phyloP scores from a whole-genome alignment of 2,888 invertebrate genomes.

The Drosophila nigricruria region DNA sequence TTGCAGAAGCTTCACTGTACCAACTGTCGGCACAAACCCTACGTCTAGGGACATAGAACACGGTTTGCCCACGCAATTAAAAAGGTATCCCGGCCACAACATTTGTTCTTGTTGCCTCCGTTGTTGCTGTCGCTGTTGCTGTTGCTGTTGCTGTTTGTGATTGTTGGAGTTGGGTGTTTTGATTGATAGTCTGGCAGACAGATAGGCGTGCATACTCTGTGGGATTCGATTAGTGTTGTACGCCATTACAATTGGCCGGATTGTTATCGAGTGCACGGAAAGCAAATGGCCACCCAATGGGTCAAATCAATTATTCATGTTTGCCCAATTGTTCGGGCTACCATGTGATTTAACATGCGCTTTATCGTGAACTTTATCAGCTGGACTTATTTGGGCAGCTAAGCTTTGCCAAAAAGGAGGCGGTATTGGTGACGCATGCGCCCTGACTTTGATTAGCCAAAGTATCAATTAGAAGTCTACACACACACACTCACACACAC shows the following conservation, averaged over 20 bases:
- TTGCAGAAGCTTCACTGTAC: background rate
- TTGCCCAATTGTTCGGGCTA: slow-evolving; percentile 16
- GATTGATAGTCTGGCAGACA: slow-evolving; percentile 38
- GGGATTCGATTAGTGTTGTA: slow-evolving; percentile 37
- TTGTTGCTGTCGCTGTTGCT: slow-evolving; percentile 12
- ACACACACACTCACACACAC: slow-evolving; percentile 13
- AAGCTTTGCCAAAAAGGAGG: slow-evolving; percentile 11
- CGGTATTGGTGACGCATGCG: slow-evolving; percentile 7
- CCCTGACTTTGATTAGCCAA: background rate
- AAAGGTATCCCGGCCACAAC: slow-evolving; percentile 21
- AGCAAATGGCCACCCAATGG: slow-evolving; percentile 33
- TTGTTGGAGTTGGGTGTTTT: slow-evolving; percentile 26
- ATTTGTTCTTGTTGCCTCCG: slow-evolving; percentile 12
- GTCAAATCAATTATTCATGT: slow-evolving; percentile 39
- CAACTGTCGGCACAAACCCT: background rate
- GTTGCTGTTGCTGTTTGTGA: slow-evolving; percentile 16
- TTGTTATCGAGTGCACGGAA: slow-evolving; percentile 36
- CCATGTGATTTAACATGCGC: slow-evolving; percentile 1
- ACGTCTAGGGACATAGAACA: slow-evolving; percentile 6
- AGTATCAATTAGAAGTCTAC: slow-evolving; percentile 49
- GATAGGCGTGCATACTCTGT: slow-evolving; percentile 4
- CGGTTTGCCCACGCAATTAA: slow-evolving; percentile 37
- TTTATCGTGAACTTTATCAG: slow-evolving; percentile 11
- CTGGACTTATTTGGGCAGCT: slow-evolving; percentile 8
- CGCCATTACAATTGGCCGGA: slow-evolving; percentile 50